Conservation (phyloP, 2,113 vertebrate genomes). For the western clawed frog (Xenopus tropicalis) region DNA sequence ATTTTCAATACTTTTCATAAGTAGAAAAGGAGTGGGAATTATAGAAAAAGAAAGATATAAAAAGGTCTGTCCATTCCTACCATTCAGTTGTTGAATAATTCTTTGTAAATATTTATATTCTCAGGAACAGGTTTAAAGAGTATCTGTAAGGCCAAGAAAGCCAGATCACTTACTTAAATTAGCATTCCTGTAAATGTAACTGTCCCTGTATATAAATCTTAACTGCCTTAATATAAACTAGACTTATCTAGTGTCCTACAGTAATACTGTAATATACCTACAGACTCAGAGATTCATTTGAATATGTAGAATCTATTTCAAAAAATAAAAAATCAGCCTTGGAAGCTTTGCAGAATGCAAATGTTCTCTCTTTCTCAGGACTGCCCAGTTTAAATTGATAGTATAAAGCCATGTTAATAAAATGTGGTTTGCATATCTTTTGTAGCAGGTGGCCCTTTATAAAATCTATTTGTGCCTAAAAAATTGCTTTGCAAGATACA, state of each 20-base stretch:
- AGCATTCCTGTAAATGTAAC: slow-evolving; percentile 14
- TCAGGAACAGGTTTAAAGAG: neutral
- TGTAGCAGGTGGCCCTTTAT: too few relatives aligned
- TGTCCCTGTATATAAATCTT: neutral
- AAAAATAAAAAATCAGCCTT: neutral
- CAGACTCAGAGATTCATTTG: neutral
- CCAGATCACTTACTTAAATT: slow-evolving; percentile 18
- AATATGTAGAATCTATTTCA: slow-evolving; percentile 2
- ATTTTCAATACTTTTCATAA: too few relatives aligned
- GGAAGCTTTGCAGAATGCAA: too few relatives aligned
- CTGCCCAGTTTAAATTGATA: neutral
- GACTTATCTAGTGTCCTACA: neutral
- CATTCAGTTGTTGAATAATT: too few relatives aligned
- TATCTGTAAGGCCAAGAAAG: neutral
- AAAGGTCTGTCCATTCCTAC: too few relatives aligned
- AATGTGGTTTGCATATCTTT: too few relatives aligned
- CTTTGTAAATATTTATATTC: slow-evolving; percentile 31
- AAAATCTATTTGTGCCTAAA: too few relatives aligned
- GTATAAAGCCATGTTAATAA: too few relatives aligned
- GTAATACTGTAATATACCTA: neutral
- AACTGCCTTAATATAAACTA: neutral
- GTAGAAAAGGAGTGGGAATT: too few relatives aligned
- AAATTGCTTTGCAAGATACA: too few relatives aligned
- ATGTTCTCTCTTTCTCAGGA: too few relatives aligned
- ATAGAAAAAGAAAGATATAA: too few relatives aligned